Percentiles rank a stretch among this genome's conserved stretches.
Evolutionary conservation across 2,113 vertebrate genomes (phyloP).

Genomic region (Crotalus helleri): DNA sequence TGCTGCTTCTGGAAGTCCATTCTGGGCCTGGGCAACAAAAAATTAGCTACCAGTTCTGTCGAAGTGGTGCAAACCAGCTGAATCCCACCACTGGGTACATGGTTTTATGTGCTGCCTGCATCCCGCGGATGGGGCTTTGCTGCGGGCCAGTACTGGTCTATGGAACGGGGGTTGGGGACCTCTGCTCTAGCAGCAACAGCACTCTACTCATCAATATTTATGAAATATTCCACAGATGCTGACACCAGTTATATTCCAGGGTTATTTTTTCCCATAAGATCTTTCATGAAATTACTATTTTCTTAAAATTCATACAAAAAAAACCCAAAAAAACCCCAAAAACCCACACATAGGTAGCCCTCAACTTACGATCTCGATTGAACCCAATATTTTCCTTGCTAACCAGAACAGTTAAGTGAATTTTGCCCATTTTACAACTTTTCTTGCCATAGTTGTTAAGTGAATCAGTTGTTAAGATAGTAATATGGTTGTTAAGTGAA

Average conservation of each 20-base stretch:
- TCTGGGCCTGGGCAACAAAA: too few species aligned
- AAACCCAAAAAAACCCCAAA: too few species aligned
- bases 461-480: neutral
- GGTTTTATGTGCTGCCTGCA: too few species aligned
- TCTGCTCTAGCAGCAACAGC: neutral
- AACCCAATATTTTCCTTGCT: neutral
- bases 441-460: neutral
- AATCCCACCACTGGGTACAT: too few species aligned
- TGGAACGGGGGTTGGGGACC: too few species aligned
- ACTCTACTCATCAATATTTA: slow-evolving; percentile 39
- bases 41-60: too few species aligned
- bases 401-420: neutral
- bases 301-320: neutral
- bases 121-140: too few species aligned
- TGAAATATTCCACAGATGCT: slow-evolving; percentile 56
- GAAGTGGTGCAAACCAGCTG: too few species aligned
- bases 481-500: neutral
- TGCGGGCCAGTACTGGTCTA: too few species aligned
- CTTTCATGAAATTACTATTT: neutral
- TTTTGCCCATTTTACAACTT: neutral
- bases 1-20: too few species aligned
- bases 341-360: neutral
- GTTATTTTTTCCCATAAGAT: slow-evolving; percentile 21
- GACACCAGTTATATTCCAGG: slow-evolving; percentile 36
- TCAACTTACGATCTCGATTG: neutral